These are phyloP conservation scores for Zaprionus inermis DNA, from an alignment of 1,140 invertebrate genomes.

Conservation along the genomic window DNA sequence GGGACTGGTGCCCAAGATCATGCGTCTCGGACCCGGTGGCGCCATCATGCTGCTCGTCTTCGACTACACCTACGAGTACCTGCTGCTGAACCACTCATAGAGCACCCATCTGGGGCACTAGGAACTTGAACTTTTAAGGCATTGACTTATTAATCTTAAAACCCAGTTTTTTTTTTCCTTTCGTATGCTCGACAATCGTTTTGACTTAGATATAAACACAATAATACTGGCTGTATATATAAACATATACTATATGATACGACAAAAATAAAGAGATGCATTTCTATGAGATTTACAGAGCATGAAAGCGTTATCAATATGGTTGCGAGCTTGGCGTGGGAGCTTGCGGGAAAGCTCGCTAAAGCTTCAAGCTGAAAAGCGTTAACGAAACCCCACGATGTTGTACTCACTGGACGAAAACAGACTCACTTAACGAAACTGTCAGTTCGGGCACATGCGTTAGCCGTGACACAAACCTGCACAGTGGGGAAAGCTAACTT, in stretches of 20 bases:
- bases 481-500: background rate
- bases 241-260: background rate
- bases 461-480: slow-evolving; percentile 6
- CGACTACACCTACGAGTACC: slow-evolving; percentile 90
- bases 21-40: slow-evolving; percentile 95
- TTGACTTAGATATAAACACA: background rate
- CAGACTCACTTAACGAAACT: background rate
- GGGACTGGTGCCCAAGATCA: slow-evolving; percentile 94
- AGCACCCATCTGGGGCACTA: background rate
- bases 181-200: background rate
- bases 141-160: background rate
- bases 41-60: slow-evolving; percentile 96
- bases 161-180: background rate
- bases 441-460: background rate
- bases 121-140: background rate
- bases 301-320: background rate
- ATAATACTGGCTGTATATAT: slow-evolving; percentile 1
- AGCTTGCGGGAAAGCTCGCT: background rate
- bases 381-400: background rate
- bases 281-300: background rate
- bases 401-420: background rate
- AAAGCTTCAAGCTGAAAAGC: background rate
- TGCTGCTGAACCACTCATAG: slow-evolving; percentile 84
- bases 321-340: background rate
- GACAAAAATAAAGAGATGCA: background rate